Evolutionary conservation across 2,888 invertebrate genomes (phyloP), one percentile per base, ranked within the genome.

Genomic region (Odontothrips loti): DNA sequence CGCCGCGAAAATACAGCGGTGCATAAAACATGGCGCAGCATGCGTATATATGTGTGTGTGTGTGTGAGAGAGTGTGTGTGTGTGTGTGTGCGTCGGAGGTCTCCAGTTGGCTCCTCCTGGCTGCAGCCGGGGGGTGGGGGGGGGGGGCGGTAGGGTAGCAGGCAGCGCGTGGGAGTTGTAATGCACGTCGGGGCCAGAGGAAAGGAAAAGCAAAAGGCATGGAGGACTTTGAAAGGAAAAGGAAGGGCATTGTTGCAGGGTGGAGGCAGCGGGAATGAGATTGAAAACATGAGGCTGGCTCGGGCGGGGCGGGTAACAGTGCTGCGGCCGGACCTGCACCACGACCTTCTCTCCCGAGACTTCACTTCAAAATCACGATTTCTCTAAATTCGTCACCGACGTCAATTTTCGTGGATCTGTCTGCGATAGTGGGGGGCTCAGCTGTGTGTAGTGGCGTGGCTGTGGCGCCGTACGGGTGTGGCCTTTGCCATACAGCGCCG

Each of bases 11-110:
- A 75, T 75, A 75, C 68, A 75, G 68, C 12, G 68, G 68, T 75
- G 68, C 68, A 75, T 75, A 75, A 75, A 75, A 75, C 68, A 75
- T 75, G 68, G 23, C 58, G 58, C 58, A n/a, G 20, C n/a, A 15
- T 58, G 58, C 58, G 34, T 43, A 43, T 43, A 6, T 43, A 6
- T 43, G 34, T 43, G 34, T 43, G 6, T 6, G 34, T n/a, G n/a
- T n/a, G n/a, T n/a, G n/a, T n/a, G n/a, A n/a, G n/a, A n/a, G n/a
- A n/a, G n/a, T 58, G 58, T 15, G 34, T 43, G 6, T 43, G 34
- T 43, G 34, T 43, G 34, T 43, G 34, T 43, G 6, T 6, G 6
- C 34, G 34, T 43, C 34, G 34, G 34, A 2, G 34, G 34, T 6
- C 34, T 43, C 34, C 34, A 43, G 34, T 2, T 15, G 58, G 58